A percentile compares a stretch with the other conserved stretches of the same genome.
phyloP scores from a whole-genome alignment of 2,797 vertebrate species.

The Rhabdophis nuchalis region DNA sequence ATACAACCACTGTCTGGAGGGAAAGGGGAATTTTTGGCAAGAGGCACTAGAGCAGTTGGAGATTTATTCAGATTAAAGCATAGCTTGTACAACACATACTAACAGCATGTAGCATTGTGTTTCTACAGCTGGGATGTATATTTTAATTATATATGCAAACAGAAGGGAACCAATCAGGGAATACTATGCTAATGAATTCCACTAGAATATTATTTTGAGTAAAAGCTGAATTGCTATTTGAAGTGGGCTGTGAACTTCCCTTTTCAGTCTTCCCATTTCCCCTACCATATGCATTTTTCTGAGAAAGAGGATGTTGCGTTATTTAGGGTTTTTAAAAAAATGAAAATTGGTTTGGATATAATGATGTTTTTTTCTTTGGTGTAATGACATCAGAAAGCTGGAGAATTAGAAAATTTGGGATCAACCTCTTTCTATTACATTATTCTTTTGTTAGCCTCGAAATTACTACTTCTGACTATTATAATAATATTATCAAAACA shows the following conservation, averaged over 20 bases:
- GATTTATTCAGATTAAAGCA: conserved; percentile 73
- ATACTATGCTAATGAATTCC: conserved; percentile 49
- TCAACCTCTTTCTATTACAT: not conserved
- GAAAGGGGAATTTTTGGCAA: conserved; percentile 40
- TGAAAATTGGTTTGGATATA: not conserved
- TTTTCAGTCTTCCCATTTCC: accelerated
- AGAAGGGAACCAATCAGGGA: conserved; percentile 58
- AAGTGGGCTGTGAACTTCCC: conserved; percentile 37
- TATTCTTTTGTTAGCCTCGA: not conserved
- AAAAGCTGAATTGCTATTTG: conserved; percentile 34
- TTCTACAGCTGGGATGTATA: conserved; percentile 68
- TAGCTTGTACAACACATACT: conserved; percentile 54
- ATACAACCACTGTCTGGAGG: conserved; percentile 65
- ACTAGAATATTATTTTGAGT: conserved; percentile 48
- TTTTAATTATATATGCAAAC: conserved; percentile 62
- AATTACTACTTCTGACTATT: not conserved
- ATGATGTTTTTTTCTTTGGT: conserved; percentile 23
- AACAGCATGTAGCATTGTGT: conserved; percentile 64
- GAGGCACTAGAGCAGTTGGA: conserved; percentile 13
- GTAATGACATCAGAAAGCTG: conserved; percentile 51
- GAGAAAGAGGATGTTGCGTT: not conserved
- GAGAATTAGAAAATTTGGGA: conserved; percentile 51
- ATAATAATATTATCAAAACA: not conserved
- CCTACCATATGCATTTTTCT: conserved; percentile 4
- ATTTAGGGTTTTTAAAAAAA: not conserved